Evolutionary conservation across 2,797 vertebrate species (phyloP).

Genomic region (Pseudochaenichthys georgianus): DNA sequence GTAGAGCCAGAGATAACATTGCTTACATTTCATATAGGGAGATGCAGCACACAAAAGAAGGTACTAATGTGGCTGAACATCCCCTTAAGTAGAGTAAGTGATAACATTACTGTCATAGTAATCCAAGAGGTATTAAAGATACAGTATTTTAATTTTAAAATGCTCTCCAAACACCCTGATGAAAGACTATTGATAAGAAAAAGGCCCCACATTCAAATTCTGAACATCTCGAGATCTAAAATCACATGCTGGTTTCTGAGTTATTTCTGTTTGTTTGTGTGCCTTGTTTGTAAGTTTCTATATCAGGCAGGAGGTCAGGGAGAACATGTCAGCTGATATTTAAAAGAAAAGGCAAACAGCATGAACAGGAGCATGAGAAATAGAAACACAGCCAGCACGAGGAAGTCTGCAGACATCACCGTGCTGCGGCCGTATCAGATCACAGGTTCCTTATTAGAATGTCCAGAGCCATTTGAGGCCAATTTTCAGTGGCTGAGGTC

Average conservation of each 20-base stretch:
- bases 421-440: slow-evolving; percentile 52
- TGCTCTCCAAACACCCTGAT: background rate
- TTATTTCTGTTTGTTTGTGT: slow-evolving; percentile 30
- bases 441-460: slow-evolving; percentile 36
- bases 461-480: slow-evolving; percentile 51
- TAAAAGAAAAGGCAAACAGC: slow-evolving; percentile 10
- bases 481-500: slow-evolving; percentile 57
- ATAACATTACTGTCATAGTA: slow-evolving; percentile 23
- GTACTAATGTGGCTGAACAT: slow-evolving; percentile 13
- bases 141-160: slow-evolving; percentile 1
- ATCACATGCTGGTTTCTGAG: slow-evolving; percentile 1
- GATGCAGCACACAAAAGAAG: background rate
- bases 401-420: slow-evolving; percentile 29
- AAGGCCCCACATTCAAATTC: background rate
- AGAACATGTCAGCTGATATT: slow-evolving; percentile 13
- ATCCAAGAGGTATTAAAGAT: slow-evolving; percentile 14
- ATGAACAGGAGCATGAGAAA: slow-evolving; percentile 7
- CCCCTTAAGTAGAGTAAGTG: background rate
- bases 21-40: slow-evolving; percentile 13
- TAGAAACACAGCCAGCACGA: slow-evolving; percentile 13
- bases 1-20: slow-evolving; percentile 1
- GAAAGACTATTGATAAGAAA: background rate
- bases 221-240: background rate
- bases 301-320: slow-evolving; percentile 10
- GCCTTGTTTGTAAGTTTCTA: background rate